These are phyloP conservation scores for Ridgeia piscesae DNA, from an alignment of 1,140 invertebrate genomes.

Conservation along the genomic window DNA sequence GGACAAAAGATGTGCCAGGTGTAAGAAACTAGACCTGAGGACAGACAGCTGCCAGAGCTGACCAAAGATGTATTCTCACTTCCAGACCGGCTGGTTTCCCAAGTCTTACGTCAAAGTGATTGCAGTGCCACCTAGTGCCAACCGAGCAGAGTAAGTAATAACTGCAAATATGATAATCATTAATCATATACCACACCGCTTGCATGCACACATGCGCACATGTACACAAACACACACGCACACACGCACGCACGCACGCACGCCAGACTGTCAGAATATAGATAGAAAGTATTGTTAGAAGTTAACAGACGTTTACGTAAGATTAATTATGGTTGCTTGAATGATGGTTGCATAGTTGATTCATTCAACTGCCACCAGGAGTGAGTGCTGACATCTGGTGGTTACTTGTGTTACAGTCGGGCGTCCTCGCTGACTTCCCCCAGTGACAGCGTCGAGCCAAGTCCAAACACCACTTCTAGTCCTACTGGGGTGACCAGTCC, in stretches of 20 bases:
- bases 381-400: background rate
- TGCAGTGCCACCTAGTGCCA: slow-evolving; percentile 35
- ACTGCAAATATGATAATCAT: background rate
- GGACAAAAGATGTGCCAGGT: background rate
- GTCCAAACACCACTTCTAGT: background rate
- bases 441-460: background rate
- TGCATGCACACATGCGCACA: too few relatives aligned
- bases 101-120: slow-evolving; percentile 70
- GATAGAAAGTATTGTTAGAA: background rate
- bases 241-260: too few relatives aligned
- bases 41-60: background rate
- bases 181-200: background rate
- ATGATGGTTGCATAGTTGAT: background rate
- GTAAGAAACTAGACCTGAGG: background rate
- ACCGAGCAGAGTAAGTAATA: slow-evolving; percentile 2
- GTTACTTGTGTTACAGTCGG: background rate
- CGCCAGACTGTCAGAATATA: too few relatives aligned
- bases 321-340: background rate
- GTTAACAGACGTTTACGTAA: background rate
- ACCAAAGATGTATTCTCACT: slow-evolving; percentile 24
- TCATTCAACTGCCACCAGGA: background rate
- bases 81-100: slow-evolving; percentile 71
- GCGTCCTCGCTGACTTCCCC: background rate
- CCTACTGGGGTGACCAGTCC: background rate
- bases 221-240: too few relatives aligned